Evolutionary conservation across 2,888 invertebrate genomes (phyloP), one percentile per base, ranked within the genome.

Genomic region (Macrosiphum euphorbiae): DNA sequence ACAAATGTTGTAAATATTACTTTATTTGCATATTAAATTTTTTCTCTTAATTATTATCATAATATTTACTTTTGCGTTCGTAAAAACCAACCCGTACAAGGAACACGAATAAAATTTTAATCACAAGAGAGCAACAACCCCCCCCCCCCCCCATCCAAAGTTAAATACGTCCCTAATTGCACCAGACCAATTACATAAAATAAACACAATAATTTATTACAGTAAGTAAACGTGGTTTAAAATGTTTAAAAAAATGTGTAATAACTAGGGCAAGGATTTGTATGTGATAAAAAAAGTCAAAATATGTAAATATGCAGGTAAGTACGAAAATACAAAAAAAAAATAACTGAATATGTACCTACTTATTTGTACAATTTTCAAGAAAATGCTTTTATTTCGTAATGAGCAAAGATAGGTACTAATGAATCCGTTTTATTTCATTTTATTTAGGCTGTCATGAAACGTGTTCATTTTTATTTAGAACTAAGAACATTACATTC

Each of bases 71-170:
- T 13, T 13, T 1, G 67, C 16, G 5, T 11, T n/a, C n/a, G 16
- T n/a, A n/a, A 67, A 67, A 67, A 67, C n/a, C 67, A 67, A 67
- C n/a, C 13, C 5, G 13, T 67, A 67, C 67, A n/a, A 67, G 67
- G 4, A 16, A 13, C n/a, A 3, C n/a, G 13, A 67, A 67, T 13
- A n/a, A 3, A 4, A n/a, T 67, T 67, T n/a, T n/a, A n/a, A 67
- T 3, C n/a, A 67, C 61, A 4, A n/a, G 67, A 67, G 4, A 67
- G 4, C 16, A 67, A n/a, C n/a, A n/a, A n/a, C n/a, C n/a, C 2
- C 5, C 11, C 13, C n/a, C n/a, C 16, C 16, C 5, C 0, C 55
- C 24, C 7, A 5, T 3, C 20, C 20, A 0, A 1, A 20, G n/a
- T n/a, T 67, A n/a, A n/a, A n/a, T 67, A 7, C 16, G 5, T 16